phyloP scores from a whole-genome alignment of 2,113 vertebrate species.

The Nerophis ophidion region DNA sequence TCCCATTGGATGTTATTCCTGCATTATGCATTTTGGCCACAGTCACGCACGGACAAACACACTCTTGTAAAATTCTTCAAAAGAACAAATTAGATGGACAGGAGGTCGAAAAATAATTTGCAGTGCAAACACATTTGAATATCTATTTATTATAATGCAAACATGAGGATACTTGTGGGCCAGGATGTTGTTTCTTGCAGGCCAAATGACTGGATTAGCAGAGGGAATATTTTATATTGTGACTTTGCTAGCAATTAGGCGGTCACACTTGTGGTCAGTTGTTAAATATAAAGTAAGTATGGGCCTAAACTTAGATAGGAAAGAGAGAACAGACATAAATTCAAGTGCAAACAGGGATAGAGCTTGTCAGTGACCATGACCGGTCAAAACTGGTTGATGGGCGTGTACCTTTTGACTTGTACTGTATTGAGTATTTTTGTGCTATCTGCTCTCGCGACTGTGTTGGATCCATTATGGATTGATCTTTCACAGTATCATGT shows the following conservation, averaged over 20 bases:
- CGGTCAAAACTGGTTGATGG: background rate
- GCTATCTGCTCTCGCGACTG: too few species aligned
- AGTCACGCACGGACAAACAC: too few species aligned
- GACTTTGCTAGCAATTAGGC: background rate
- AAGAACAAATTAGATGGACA: too few species aligned
- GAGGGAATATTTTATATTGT: background rate
- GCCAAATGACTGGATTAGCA: background rate
- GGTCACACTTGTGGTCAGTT: background rate
- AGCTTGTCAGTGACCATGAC: background rate
- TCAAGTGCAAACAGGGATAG: background rate
- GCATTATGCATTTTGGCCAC: too few species aligned
- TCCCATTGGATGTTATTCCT: too few species aligned
- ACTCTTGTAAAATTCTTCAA: too few species aligned
- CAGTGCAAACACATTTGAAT: background rate
- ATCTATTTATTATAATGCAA: background rate
- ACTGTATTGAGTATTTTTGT: background rate
- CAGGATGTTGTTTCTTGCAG: background rate
- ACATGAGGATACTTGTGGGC: background rate
- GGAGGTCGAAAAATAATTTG: too few species aligned
- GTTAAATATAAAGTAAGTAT: background rate
- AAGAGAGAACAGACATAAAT: background rate
- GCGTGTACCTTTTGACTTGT: background rate
- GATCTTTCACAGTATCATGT: too few species aligned
- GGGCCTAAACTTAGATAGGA: background rate
- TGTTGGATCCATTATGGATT: too few species aligned